phyloP scores from a whole-genome alignment of 2,888 invertebrate species.

The Gisinianus flammeolus region DNA sequence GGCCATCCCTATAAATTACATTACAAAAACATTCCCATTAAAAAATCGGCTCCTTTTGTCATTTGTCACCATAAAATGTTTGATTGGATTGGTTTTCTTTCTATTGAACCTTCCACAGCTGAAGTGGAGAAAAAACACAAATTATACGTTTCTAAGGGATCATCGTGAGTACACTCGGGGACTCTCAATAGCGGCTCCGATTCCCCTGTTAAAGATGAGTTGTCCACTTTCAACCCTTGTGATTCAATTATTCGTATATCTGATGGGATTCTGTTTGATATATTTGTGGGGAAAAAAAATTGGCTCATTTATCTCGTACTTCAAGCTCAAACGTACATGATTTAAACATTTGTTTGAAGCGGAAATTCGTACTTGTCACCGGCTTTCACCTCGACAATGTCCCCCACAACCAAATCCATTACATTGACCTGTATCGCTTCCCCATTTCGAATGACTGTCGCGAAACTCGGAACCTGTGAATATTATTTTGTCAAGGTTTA shows the following conservation, averaged over 20 bases:
- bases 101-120: slow-evolving; percentile 61
- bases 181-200: background rate
- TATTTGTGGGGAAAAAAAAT: background rate
- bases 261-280: slow-evolving; percentile 80
- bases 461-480: slow-evolving; percentile 59
- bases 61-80: slow-evolving; percentile 67
- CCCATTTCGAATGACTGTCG: slow-evolving; percentile 61
- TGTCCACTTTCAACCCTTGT: slow-evolving; percentile 81
- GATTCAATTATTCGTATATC: slow-evolving; percentile 94
- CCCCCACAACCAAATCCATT: slow-evolving; percentile 66
- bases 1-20: background rate
- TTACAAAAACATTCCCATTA: background rate
- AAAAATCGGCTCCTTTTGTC: background rate
- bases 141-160: background rate
- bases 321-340: background rate
- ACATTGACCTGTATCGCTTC: slow-evolving; percentile 60
- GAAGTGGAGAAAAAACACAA: background rate
- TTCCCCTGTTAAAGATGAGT: slow-evolving; percentile 2
- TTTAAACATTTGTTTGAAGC: background rate
- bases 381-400: slow-evolving; percentile 81
- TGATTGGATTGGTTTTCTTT: slow-evolving; percentile 94
- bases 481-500: too few species aligned
- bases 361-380: slow-evolving; percentile 70
- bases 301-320: background rate
- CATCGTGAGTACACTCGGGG: background rate